Evolutionary conservation across 2,888 invertebrate genomes (phyloP).

Genomic region (Caenorhabditis sp.): DNA sequence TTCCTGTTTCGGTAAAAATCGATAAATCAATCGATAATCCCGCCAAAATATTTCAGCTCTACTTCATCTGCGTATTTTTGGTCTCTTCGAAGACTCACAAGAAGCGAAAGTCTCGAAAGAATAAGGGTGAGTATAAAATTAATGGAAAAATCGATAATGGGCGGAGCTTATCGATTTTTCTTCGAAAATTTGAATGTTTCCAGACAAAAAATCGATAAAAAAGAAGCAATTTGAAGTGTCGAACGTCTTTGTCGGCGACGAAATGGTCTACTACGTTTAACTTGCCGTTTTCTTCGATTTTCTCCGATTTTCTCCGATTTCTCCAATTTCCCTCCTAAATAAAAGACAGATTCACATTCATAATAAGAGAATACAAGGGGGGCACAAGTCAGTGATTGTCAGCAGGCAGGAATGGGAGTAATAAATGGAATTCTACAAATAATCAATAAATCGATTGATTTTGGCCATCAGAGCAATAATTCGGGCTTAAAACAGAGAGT

Average conservation of each 20-base stretch:
- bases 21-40: background rate
- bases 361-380: no score
- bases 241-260: constrained; percentile 57
- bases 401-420: no score
- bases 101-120: constrained; percentile 8
- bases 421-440: no score
- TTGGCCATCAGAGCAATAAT: background rate
- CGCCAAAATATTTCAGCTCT: constrained; percentile 38
- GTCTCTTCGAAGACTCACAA: constrained; percentile 49
- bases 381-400: no score
- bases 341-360: no score
- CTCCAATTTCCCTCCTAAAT: no score
- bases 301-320: no score
- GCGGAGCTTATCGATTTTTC: no score
- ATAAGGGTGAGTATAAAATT: constrained; percentile 11
- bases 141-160: background rate
- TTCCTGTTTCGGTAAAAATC: constrained; percentile 51
- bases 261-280: constrained; percentile 64
- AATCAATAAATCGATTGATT: background rate
- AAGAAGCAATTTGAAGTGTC: constrained; percentile 63
- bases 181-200: background rate
- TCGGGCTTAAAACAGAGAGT: background rate
- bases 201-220: constrained; percentile 33
- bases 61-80: constrained; percentile 60
- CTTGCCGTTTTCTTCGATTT: no score